A percentile compares a stretch with the other conserved stretches of the same genome.
Conservation (phyloP, 2,888 invertebrate genomes). For the Stegana nigrithorax region DNA sequence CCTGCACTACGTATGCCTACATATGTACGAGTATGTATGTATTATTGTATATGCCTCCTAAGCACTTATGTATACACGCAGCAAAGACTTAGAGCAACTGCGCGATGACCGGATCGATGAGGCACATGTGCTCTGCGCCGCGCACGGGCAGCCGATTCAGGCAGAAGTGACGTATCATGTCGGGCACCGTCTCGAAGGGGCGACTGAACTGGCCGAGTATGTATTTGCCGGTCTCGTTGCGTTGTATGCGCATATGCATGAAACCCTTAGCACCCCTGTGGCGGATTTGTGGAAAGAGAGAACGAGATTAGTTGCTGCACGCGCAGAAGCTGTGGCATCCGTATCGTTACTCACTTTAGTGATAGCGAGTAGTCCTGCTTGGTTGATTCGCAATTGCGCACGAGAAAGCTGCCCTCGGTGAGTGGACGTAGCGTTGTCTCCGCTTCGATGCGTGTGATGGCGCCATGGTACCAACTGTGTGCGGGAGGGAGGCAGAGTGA, state of each 20-base stretch:
- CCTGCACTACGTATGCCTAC: background rate
- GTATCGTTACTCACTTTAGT: slow-evolving; percentile 83
- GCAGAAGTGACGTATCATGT: slow-evolving; percentile 94
- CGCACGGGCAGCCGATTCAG: slow-evolving; percentile 92
- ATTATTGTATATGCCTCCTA: background rate
- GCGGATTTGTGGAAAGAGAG: too few relatives aligned
- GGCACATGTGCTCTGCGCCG: slow-evolving; percentile 96
- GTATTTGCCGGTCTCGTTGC: slow-evolving; percentile 81
- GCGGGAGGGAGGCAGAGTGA: background rate
- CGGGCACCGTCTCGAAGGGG: slow-evolving; percentile 92
- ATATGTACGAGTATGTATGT: background rate
- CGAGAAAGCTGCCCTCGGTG: slow-evolving; percentile 92
- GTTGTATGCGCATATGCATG: slow-evolving; percentile 97
- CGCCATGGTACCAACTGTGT: slow-evolving; percentile 93
- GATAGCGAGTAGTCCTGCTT: slow-evolving; percentile 94
- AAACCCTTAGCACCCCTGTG: slow-evolving; percentile 91
- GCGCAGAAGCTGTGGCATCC: too few relatives aligned
- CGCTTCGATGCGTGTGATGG: slow-evolving; percentile 90
- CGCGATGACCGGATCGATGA: slow-evolving; percentile 90
- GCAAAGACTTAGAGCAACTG: slow-evolving; percentile 75
- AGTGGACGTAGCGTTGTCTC: slow-evolving; percentile 86
- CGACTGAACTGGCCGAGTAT: slow-evolving; percentile 94
- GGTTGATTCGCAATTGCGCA: slow-evolving; percentile 93
- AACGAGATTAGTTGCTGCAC: background rate
- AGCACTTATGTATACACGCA: background rate